A percentile compares a stretch with the other conserved stretches of the same genome.
Conservation (phyloP, 2,888 invertebrate species). For the Sthenelais limicola region DNA sequence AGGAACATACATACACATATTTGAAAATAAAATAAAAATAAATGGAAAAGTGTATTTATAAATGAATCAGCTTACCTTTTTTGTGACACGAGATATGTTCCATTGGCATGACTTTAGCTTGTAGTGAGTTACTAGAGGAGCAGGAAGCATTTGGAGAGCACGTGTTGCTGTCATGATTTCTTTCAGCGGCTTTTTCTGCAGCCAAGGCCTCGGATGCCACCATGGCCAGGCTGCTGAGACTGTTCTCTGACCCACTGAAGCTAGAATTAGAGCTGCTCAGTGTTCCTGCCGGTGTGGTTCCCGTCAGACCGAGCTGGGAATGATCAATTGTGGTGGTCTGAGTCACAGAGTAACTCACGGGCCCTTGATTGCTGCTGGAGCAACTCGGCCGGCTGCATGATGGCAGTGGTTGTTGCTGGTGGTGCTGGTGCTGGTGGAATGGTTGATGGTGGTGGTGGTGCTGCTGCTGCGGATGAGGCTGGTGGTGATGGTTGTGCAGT, state of each 20-base stretch:
- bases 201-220: constrained; percentile 32
- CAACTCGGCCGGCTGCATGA: background rate
- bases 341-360: background rate
- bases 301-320: constrained; percentile 24
- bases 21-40: background rate
- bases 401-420: background rate
- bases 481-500: constrained; percentile 20
- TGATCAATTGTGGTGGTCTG: constrained; percentile 33
- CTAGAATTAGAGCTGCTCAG: constrained; percentile 27
- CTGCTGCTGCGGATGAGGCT: background rate
- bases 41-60: background rate
- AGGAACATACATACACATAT: too few species aligned
- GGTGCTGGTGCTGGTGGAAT: background rate
- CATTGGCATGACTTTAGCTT: constrained; percentile 12
- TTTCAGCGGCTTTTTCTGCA: constrained; percentile 30
- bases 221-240: constrained; percentile 25
- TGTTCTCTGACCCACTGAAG: constrained; percentile 29
- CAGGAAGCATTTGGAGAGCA: background rate
- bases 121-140: background rate
- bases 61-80: constrained; percentile 10
- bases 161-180: constrained; percentile 10
- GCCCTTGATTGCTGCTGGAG: constrained; percentile 15
- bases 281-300: constrained; percentile 1
- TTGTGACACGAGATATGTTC: constrained; percentile 17
- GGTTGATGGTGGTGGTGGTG: background rate